Base-by-base conservation (phyloP, 2,888 invertebrate genomes). In the Rhimphoctona megacephalus region DNA sequence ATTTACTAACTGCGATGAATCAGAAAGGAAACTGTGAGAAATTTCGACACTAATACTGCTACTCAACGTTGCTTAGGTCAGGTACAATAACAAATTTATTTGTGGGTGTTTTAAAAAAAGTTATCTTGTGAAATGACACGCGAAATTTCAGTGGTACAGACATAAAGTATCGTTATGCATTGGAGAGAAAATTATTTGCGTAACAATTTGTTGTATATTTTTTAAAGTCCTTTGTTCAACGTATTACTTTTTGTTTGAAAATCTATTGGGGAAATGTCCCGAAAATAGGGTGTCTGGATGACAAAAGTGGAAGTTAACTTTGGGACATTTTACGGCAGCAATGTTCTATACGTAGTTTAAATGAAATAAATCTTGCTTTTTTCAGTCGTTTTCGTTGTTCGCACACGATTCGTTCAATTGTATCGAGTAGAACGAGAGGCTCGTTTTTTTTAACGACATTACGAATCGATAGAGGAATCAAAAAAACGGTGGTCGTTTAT, bases 61-160 rank as follows among this genome's bases (percentile, higher is more conserved):
- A 89, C 91, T 90, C 89, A 88, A 87, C 81, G 88, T 87, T 87
- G 87, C 85, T 80, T 72, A 22, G 64, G 83, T 81, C 81, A 82
- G 81, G 64, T 67, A 73, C 39, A 73, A 85, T 84, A 80, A 85
- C 77, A 89, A 89, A 89, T 89, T 90, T 88, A 90, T 89, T 61
- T 61, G 17, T 17, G 17, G 61, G 4, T 61, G 3, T 61, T 57
- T 61, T 0, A 11, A 5, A 61, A 61, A 61, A 61, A 4, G 22
- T 25, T 22, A 19, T 49, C 9, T 61, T 30, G 5, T 14, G 14
- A 30, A 2, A 25, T 25, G 57, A 6, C 19, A 49, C 19, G 3
- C 39, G 39, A n/a, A 52, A 52, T 8, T 54, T 22, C 2, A 22
- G 11, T 19, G 22, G 11, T 0, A 54, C 22, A 54, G 22, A 22